Conservation (phyloP, 2,888 invertebrate species). For the Merodon equestris region DNA sequence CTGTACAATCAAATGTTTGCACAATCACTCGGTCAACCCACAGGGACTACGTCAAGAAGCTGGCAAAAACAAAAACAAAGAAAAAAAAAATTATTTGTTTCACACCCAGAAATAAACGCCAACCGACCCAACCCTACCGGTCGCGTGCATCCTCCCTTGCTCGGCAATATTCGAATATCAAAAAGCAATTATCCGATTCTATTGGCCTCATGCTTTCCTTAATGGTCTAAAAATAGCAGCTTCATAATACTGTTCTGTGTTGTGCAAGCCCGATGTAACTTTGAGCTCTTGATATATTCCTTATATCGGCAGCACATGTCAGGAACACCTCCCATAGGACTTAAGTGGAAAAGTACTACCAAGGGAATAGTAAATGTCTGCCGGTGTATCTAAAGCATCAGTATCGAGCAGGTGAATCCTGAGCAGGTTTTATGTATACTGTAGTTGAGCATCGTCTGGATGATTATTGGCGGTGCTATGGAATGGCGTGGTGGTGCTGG, state of each 20-base stretch:
- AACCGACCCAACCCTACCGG: too few species aligned
- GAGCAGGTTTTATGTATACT: background rate
- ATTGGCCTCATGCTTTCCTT: too few species aligned
- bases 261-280: background rate
- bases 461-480: background rate
- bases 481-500: background rate
- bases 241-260: background rate
- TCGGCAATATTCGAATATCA: too few species aligned
- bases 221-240: constrained; percentile 1
- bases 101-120: too few species aligned
- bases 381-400: constrained; percentile 18
- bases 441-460: background rate
- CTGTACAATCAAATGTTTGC: too few species aligned
- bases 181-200: too few species aligned
- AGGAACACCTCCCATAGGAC: constrained; percentile 7
- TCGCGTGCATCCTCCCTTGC: too few species aligned
- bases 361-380: background rate
- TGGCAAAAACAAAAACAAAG: too few species aligned
- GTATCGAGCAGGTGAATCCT: constrained; percentile 37
- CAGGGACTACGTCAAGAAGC: too few species aligned
- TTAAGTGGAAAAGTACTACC: background rate
- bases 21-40: too few species aligned
- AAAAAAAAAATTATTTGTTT: too few species aligned
- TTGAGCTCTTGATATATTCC: too few species aligned
- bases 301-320: constrained; percentile 20